Evolutionary conservation across 1,140 invertebrate species (phyloP), one percentile per base, ranked within the genome.

Genomic region (Papilio aristodemus): DNA sequence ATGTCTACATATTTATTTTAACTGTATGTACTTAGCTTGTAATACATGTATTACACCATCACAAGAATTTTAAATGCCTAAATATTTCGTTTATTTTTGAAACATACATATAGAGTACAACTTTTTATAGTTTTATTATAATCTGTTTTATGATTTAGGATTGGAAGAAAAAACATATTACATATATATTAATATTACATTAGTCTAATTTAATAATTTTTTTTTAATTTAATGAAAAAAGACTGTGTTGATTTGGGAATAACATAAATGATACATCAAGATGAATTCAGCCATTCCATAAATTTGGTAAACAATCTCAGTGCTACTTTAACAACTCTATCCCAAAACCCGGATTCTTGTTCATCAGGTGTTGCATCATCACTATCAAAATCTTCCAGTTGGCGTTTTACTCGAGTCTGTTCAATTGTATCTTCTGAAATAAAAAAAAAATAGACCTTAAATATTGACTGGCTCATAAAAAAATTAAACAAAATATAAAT

Each of bases 241-340:
- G 19, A 0, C 17, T 22, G 22, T 22, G 19, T 22, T 14, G 2
- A 32, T 32, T 14, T 4, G 3, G 2, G 10, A 19, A 22, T 22
- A 50, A 4, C 9, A 11, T 22, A 9, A 50, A 50, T 25, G 37
- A 13, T 13, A 50, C 9, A 50, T 67, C 38, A 76, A 60, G 70
- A 85, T 32, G 84, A 72, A 71, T 89, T 89, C 38, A 89, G 69
- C 86, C 86, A 89, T 78, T 87, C 83, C 60, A 89, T 71, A 69
- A 89, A 85, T 71, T 50, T 80, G 59, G 71, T 86, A 62, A 89
- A 87, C 67, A 87, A 62, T 69, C 78, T 86, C n/a, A 86, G 39
- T 17, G 85, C 85, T 43, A 84, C 75, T 80, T 82, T 87, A 38
- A 89, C 77, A 57, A 86, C 72, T 80, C 77, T 81, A 64, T 86